These are phyloP conservation scores for Prunella strophiata DNA, from an alignment of 2,797 vertebrate species.

Conservation along the genomic window DNA sequence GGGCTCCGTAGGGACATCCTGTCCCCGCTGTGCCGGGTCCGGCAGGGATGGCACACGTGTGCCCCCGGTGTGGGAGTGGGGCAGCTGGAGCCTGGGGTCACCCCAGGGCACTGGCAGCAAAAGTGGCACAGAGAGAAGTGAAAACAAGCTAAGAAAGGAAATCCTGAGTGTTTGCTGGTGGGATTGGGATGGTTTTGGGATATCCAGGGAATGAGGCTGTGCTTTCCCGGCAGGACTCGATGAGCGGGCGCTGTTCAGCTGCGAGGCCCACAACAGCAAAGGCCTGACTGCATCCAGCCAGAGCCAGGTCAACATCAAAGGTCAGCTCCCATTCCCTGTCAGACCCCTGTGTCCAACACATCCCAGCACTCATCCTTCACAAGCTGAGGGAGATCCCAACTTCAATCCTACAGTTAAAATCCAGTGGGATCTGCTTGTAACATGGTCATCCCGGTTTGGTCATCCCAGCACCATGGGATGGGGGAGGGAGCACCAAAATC, in stretches of 20 bases:
- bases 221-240: constrained; percentile 80
- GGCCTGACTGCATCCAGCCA: constrained; percentile 87
- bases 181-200: background rate
- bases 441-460: accelerated
- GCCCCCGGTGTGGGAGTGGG: accelerated
- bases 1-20: accelerated
- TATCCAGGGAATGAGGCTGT: background rate
- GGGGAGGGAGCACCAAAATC: background rate
- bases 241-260: constrained; percentile 85
- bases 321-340: constrained; percentile 66
- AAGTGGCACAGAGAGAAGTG: background rate
- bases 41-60: accelerated
- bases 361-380: background rate
- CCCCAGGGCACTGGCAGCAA: background rate
- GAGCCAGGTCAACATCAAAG: constrained; percentile 90
- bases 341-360: background rate
- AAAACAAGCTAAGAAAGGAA: background rate
- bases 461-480: background rate
- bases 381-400: background rate
- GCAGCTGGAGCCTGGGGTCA: background rate
- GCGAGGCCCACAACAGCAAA: constrained; percentile 90
- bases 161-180: background rate
- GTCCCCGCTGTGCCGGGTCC: accelerated
- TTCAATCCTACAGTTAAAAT: background rate
- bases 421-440: background rate